phyloP scores from a whole-genome alignment of 2,888 invertebrate genomes.

The Parnassius mnemosyne region DNA sequence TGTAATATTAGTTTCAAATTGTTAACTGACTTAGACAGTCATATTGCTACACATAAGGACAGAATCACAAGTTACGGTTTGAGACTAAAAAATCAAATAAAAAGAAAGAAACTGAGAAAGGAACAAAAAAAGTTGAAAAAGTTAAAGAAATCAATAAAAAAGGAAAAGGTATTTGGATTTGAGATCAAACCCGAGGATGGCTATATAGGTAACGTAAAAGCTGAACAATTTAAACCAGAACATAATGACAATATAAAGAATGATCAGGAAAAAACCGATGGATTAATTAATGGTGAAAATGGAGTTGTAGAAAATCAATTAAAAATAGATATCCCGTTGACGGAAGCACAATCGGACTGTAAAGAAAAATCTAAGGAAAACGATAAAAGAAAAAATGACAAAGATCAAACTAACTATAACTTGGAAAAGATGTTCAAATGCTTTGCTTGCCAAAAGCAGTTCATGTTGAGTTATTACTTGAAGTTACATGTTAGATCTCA shows the following conservation, averaged over 20 bases:
- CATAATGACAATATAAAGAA: background rate
- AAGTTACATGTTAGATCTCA: constrained; percentile 70
- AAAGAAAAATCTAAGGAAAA: constrained; percentile 21
- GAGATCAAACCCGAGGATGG: constrained; percentile 70
- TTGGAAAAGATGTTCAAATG: constrained; percentile 70
- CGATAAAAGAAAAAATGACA: constrained; percentile 9
- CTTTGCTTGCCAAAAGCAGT: constrained; percentile 68
- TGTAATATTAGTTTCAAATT: constrained; percentile 59
- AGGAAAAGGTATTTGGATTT: constrained; percentile 30
- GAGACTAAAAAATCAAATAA: constrained; percentile 56
- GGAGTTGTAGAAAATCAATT: background rate
- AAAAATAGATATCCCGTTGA: background rate
- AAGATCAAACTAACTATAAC: constrained; percentile 38
- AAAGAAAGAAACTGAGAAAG: constrained; percentile 55
- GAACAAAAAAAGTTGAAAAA: constrained; percentile 56
- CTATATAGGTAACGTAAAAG: constrained; percentile 62
- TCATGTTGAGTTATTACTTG: constrained; percentile 67
- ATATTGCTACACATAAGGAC: constrained; percentile 61
- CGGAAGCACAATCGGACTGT: constrained; percentile 22
- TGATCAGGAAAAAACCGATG: constrained; percentile 12
- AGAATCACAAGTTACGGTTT: constrained; percentile 67
- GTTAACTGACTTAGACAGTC: constrained; percentile 56
- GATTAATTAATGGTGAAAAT: background rate
- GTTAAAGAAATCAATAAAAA: constrained; percentile 40
- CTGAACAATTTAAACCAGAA: constrained; percentile 38